Conservation (phyloP, 2,888 invertebrate genomes). For the Pollenia amentaria region DNA sequence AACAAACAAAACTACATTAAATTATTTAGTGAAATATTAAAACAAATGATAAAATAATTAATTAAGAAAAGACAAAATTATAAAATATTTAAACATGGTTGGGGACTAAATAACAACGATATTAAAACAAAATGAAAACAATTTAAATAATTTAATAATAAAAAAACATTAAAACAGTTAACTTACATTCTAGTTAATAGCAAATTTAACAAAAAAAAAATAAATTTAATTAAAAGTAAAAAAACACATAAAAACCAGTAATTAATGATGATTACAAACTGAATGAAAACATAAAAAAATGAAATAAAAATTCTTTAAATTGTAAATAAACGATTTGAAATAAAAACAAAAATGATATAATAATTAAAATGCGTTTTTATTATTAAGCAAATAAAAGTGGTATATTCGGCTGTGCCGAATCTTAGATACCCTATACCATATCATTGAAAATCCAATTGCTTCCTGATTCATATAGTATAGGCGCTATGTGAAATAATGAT, state of each 20-base stretch:
- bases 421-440: no score
- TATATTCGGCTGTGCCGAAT: no score
- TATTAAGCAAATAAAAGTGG: constrained; percentile 32
- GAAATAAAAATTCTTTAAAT: constrained; percentile 74
- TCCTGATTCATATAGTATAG: no score
- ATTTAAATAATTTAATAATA: constrained; percentile 54
- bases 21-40: constrained; percentile 55
- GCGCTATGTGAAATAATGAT: no score
- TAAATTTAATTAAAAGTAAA: constrained; percentile 75
- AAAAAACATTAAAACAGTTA: constrained; percentile 73
- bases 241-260: constrained; percentile 53
- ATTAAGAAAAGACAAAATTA: constrained; percentile 33
- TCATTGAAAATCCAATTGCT: no score
- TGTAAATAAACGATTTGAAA: constrained; percentile 74
- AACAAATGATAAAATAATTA: constrained; percentile 39
- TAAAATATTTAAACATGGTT: constrained; percentile 66
- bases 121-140: constrained; percentile 67
- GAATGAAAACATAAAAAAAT: constrained; percentile 50
- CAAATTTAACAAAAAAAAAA: constrained; percentile 79
- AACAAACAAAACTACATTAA: constrained; percentile 52
- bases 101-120: constrained; percentile 74
- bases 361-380: constrained; percentile 69
- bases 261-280: constrained; percentile 61
- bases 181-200: constrained; percentile 80
- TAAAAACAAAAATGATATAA: constrained; percentile 66